Evolutionary conservation across 2,888 invertebrate genomes (phyloP), one percentile per base, ranked within the genome.

Genomic region (Diarsia brunnea): DNA sequence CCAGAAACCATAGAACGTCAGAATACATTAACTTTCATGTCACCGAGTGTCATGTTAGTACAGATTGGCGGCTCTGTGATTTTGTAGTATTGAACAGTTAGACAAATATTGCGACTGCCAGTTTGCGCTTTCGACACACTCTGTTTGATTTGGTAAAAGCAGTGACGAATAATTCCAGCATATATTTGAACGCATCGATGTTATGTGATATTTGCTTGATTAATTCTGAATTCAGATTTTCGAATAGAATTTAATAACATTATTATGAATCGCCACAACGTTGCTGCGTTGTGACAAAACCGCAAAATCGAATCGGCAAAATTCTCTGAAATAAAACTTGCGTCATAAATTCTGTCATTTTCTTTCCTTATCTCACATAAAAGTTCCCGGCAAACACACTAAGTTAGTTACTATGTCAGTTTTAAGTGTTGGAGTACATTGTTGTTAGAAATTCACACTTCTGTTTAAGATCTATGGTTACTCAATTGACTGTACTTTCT

Each of bases 121-220:
- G 87, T 87, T 89, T 86, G 88, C 89, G 85, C 89, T 92, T 91
- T 90, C 90, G 70, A 89, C 87, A 78, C 76, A 75, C 73, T 88
- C 72, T 90, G 84, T 91, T 91, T 90, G 84, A 80, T 86, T 90
- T 88, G 73, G 88, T 88, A 90, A 91, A 91, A 90, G 90, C 89
- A 86, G 69, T 81, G 79, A 85, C 74, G 79, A 81, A 81, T 70
- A 79, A 77, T 76, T 68, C 75, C 43, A 31, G 27, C 72, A 79
- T 78, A 86, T 84, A 82, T 89, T 86, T 79, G 69, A 73, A 73
- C 68, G 65, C 72, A 66, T 64, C 72, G 66, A 58, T 60, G 67
- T 71, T 69, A 73, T 68, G 68, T 66, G 43, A 78, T 79, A 73
- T 88, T 81, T 64, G 64, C 69, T 80, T 69, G 71, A 81, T 79